Conservation (phyloP, 2,113 vertebrate species). For the Tragulus kanchil region DNA sequence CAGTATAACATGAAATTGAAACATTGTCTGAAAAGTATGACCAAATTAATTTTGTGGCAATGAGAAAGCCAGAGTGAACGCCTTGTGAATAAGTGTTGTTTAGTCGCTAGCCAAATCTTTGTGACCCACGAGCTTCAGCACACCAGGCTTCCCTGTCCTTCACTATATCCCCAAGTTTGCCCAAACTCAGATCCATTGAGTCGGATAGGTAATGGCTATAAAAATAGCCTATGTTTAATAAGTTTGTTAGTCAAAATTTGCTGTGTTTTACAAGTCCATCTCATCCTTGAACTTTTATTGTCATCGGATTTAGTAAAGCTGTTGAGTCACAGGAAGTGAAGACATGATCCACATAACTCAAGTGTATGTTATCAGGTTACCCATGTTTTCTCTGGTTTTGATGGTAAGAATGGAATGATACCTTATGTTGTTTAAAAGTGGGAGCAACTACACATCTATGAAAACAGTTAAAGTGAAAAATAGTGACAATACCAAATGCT, state of each 20-base stretch:
- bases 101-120: too few species aligned
- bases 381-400: not conserved
- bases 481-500: not conserved
- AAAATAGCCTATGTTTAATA: too few species aligned
- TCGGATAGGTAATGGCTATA: not conserved
- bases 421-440: slow-evolving; percentile 9
- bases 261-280: not conserved
- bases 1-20: not conserved
- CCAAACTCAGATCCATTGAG: too few species aligned
- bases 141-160: too few species aligned
- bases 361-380: not conserved
- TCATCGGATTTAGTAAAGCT: not conserved
- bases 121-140: too few species aligned
- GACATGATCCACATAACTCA: not conserved
- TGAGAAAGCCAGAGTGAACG: not conserved
- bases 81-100: too few species aligned
- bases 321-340: not conserved
- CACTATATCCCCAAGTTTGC: too few species aligned
- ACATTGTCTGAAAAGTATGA: slow-evolving; percentile 1
- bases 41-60: not conserved
- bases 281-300: not conserved
- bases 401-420: not conserved
- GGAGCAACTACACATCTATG: not conserved
- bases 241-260: not conserved
- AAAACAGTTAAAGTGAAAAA: not conserved